A percentile compares a stretch with the other conserved stretches of the same genome.
Conservation (phyloP, 2,888 invertebrate genomes). For the Tineola bisselliella region DNA sequence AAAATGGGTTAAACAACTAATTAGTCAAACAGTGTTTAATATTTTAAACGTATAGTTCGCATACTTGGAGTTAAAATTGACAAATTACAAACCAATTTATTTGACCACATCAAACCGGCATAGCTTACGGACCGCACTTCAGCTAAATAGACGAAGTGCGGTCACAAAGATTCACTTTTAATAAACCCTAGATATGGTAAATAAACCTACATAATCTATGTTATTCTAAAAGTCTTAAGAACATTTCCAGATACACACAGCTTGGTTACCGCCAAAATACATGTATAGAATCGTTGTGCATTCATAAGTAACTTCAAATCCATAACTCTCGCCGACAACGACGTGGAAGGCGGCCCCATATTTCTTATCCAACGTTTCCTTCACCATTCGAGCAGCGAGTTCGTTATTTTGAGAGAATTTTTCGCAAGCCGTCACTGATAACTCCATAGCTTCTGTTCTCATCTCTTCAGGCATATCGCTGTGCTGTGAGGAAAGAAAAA, state of each 20-base stretch:
- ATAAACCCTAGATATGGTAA: not conserved
- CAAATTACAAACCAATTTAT: too few species aligned
- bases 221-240: slow-evolving; percentile 46
- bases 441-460: slow-evolving; percentile 87
- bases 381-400: slow-evolving; percentile 91
- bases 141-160: too few species aligned
- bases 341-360: slow-evolving; percentile 95
- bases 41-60: too few species aligned
- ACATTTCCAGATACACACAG: slow-evolving; percentile 91
- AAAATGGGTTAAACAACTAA: not conserved
- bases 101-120: too few species aligned
- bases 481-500: slow-evolving; percentile 64
- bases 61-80: too few species aligned
- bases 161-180: too few species aligned
- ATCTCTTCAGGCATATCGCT: slow-evolving; percentile 96
- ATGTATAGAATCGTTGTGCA: slow-evolving; percentile 86
- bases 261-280: slow-evolving; percentile 92
- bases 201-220: not conserved
- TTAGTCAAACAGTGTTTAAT: not conserved
- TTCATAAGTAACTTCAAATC: slow-evolving; percentile 93
- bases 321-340: slow-evolving; percentile 95
- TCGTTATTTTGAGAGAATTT: slow-evolving; percentile 88
- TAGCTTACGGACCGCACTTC: too few species aligned
- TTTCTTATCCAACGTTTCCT: slow-evolving; percentile 95
- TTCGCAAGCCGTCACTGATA: slow-evolving; percentile 93